Evolutionary conservation across 1,140 invertebrate genomes (phyloP), one percentile per base, ranked within the genome.

Genomic region (Drosophila lacteicornis): DNA sequence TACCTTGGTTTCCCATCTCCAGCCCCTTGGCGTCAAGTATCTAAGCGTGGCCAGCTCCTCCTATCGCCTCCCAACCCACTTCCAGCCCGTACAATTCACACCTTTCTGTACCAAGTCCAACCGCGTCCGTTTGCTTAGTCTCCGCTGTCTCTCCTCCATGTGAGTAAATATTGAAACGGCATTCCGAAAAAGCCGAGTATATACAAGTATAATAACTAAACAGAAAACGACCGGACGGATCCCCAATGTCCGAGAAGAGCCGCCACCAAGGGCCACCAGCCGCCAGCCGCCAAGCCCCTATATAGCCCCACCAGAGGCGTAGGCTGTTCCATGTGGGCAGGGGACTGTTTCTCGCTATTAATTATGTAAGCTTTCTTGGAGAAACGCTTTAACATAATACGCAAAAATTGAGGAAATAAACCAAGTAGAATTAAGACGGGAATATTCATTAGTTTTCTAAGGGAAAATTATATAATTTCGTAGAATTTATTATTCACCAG

Each of bases 151-250:
- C 33, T 25, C 62, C 57, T 38, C 43, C 45, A 60, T 57, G 42
- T 73, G 70, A 33, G 79, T 65, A 59, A 85, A 85, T 85, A 85
- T 82, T 85, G 65, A 63, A 71, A 55, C 60, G 61, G 45, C 40
- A 79, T 61, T 74, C 49, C 56, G 45, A 55, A 73, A 74, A 58
- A 50, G 58, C 56, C n/a, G 50, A 68, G 76, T 83, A 55, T 75
- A 67, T 71, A n/a, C n/a, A n/a, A n/a, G n/a, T n/a, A 79, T 53
- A 67, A 55, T 33, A 50, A 60, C 53, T 56, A 40, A 40, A 42
- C 15, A 55, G 66, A 53, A 51, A 33, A 11, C 27, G 15, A 36
- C 63, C 40, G 51, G 51, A 40, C 27, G 36, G 33, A 53, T 5
- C 27, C 27, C 51, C 30, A 38, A 36, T 62, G 43, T 63, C 63